Conservation (phyloP, 2,888 invertebrate genomes). For the Thereva unica region DNA sequence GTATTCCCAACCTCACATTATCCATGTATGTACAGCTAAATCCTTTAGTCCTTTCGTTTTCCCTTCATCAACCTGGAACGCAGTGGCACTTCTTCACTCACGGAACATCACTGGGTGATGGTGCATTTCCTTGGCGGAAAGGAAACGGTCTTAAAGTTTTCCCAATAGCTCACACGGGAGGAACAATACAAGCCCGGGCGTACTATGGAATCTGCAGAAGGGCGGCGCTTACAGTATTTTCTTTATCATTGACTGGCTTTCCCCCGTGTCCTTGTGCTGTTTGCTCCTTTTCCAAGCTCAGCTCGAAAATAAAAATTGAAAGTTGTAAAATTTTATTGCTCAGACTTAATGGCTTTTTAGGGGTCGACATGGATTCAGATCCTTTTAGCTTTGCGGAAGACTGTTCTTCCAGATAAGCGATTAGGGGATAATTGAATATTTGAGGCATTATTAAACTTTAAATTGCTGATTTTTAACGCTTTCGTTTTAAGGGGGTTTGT, state of each 20-base stretch:
- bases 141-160: too few species aligned
- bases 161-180: too few species aligned
- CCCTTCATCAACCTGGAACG: too few species aligned
- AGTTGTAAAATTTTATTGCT: constrained; percentile 34
- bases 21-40: too few species aligned
- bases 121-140: constrained; percentile 3
- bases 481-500: too few species aligned
- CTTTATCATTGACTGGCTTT: constrained; percentile 3
- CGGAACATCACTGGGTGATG: neutral
- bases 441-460: neutral
- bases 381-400: constrained; percentile 23
- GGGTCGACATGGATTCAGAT: constrained; percentile 21
- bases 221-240: too few species aligned
- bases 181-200: too few species aligned
- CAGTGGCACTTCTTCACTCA: too few species aligned
- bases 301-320: constrained; percentile 31
- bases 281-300: neutral
- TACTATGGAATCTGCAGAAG: too few species aligned
- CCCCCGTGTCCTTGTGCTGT: constrained; percentile 2
- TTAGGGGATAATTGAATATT: constrained; percentile 5
- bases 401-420: constrained; percentile 16
- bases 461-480: too few species aligned
- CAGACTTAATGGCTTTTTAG: constrained; percentile 26
- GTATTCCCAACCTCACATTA: neutral
- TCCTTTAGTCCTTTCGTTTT: too few species aligned